phyloP scores from a whole-genome alignment of 2,888 invertebrate genomes.

The Netelia fuscicornis region DNA sequence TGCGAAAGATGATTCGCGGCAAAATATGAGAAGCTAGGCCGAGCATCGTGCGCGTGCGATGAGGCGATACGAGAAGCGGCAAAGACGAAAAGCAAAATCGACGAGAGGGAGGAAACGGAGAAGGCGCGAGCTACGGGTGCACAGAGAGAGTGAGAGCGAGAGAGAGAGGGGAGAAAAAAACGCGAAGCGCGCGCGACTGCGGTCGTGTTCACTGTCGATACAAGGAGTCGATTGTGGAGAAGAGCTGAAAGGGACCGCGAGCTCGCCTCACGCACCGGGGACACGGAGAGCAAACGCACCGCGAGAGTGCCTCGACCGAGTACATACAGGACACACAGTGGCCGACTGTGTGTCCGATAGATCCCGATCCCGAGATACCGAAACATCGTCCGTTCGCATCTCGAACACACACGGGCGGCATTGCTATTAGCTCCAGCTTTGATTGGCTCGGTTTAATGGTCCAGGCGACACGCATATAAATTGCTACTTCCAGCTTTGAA shows the following conservation, averaged over 20 bases:
- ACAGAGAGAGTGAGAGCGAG: conserved; percentile 63
- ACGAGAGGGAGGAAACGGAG: conserved; percentile 47
- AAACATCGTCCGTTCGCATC: conserved; percentile 79
- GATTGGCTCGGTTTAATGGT: conserved; percentile 84
- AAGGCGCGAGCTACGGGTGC: conserved; percentile 27
- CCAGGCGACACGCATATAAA: conserved; percentile 83
- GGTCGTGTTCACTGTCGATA: conserved; percentile 79
- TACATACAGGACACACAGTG: conserved; percentile 76
- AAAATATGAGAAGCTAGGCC: conserved; percentile 10
- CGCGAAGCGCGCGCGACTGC: conserved; percentile 66
- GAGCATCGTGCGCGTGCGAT: conserved; percentile 77
- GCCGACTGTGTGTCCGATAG: conserved; percentile 82
- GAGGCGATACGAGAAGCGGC: conserved; percentile 81
- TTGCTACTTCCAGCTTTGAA: conserved; percentile 82
- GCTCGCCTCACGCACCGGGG: conserved; percentile 68
- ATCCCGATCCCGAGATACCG: conserved; percentile 82
- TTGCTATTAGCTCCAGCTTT: conserved; percentile 83
- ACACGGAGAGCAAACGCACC: conserved; percentile 48
- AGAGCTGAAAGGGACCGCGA: conserved; percentile 78
- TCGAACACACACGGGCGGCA: conserved; percentile 73
- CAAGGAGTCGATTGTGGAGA: conserved; percentile 83
- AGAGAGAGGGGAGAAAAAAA: conserved; percentile 63
- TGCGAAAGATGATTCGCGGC: conserved; percentile 68
- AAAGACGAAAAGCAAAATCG: conserved; percentile 80
- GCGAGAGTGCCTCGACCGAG: conserved; percentile 60